Evolutionary conservation across 2,797 vertebrate species (phyloP), one percentile per base, ranked within the genome.

Genomic region (Lophius americanus): DNA sequence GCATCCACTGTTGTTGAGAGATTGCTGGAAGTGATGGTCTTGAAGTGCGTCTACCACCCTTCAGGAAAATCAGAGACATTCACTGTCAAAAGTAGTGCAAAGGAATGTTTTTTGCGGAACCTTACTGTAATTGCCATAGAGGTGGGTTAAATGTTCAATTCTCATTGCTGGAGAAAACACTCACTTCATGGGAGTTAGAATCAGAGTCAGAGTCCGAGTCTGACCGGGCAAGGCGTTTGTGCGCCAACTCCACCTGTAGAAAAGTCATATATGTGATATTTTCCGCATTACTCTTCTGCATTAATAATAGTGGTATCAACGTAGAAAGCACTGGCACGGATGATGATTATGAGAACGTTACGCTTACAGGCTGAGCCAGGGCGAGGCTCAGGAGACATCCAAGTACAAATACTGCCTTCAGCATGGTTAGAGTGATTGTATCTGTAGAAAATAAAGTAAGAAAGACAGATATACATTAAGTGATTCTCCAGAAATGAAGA

Each of bases 301-400:
- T 13, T 14, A 6, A 54, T 42, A 41, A 32, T 23, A 33, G 9
- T 42, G 9, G 7, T 3, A 14, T 4, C 4, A 43, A 42, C 23
- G 2, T 23, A 23, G 23, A 23, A 23, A 23, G 23, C 23, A 23
- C 1, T 7, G 3, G 7, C 14, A 12, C 7, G 8, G 32, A 7
- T 12, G 4, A 6, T 12, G 32, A 44, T 3, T 23, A 7, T 33
- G 10, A 44, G 6, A 10, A 7, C 2, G 4, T 44, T 58, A 2
- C 10, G n/a, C 56, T 33, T 46, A 58, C 56, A 46, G 56, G 56
- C 0, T 58, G 10, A 55, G 52, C 37, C n/a, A 77, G 44, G 37
- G 52, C 3, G 14, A 77, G 14, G 59, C 63, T 68, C 64, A 77
- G 52, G 60, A 81, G 52, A 51, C 70, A 77, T 60, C 54, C 70